Conservation (phyloP, 2,797 vertebrate genomes). For the Hemitrygon akajei region DNA sequence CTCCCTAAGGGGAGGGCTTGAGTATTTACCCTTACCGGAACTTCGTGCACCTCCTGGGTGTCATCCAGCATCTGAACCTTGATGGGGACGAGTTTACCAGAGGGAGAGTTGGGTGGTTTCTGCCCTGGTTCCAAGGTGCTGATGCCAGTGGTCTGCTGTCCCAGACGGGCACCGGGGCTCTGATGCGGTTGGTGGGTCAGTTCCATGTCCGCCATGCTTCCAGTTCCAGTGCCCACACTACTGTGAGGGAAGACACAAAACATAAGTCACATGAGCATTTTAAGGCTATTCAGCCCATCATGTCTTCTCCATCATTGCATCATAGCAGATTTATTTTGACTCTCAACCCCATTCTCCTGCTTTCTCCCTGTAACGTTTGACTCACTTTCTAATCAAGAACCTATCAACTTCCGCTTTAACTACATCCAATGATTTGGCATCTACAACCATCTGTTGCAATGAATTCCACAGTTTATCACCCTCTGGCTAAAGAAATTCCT, state of each 20-base stretch:
- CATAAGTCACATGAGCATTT: too few species aligned
- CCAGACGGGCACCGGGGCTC: constrained; percentile 78
- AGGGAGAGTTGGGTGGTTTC: constrained; percentile 73
- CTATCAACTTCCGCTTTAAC: too few species aligned
- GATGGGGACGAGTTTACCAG: constrained; percentile 78
- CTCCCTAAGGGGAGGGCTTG: neutral
- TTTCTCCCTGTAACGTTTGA: too few species aligned
- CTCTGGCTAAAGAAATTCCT: too few species aligned
- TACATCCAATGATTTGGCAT: too few species aligned
- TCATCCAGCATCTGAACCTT: constrained; percentile 93
- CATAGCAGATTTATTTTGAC: too few species aligned
- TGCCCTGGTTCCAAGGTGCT: constrained; percentile 90
- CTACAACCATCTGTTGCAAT: too few species aligned
- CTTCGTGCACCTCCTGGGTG: constrained; percentile 84
- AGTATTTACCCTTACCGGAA: constrained; percentile 72
- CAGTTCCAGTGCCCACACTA: constrained; percentile 34
- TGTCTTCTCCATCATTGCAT: too few species aligned
- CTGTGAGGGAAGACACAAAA: neutral
- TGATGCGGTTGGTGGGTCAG: constrained; percentile 52
- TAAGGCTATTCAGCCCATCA: too few species aligned
- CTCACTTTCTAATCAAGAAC: too few species aligned
- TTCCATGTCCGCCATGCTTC: constrained; percentile 81
- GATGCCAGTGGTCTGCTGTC: constrained; percentile 86
- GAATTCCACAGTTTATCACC: too few species aligned
- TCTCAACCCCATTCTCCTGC: too few species aligned